Percentiles rank a stretch among this genome's conserved stretches.
Conservation (phyloP, 2,113 vertebrate species). For the Sturnira hondurensis region DNA sequence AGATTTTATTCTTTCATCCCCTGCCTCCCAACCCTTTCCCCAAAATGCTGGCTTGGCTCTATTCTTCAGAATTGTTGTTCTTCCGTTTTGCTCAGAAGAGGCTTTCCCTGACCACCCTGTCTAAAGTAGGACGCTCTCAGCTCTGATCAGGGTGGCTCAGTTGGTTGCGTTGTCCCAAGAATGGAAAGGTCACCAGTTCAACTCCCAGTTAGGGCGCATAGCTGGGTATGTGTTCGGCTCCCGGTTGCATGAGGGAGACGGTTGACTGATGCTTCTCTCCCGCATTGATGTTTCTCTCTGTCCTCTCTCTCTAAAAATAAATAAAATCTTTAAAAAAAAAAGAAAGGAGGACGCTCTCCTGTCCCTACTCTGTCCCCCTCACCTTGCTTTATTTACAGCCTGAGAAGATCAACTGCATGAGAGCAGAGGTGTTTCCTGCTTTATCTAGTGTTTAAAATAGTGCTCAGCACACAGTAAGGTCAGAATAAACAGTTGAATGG, state of each 20-base stretch:
- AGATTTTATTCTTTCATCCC: neutral
- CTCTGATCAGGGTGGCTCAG: too few species aligned
- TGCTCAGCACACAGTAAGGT: neutral
- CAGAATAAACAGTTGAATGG: neutral
- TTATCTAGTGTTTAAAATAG: neutral
- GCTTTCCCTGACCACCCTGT: neutral
- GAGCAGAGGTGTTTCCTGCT: neutral
- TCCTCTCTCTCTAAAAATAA: too few species aligned
- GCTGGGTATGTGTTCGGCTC: too few species aligned
- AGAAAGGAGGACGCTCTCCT: neutral
- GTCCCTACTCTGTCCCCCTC: neutral
- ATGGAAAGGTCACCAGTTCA: too few species aligned
- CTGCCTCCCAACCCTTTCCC: neutral
- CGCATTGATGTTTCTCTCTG: too few species aligned
- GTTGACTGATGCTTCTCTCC: too few species aligned
- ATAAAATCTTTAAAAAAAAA: too few species aligned
- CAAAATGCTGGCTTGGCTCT: neutral
- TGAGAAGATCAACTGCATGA: neutral
- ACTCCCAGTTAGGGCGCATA: too few species aligned
- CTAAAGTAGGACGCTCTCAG: neutral
- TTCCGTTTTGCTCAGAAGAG: neutral
- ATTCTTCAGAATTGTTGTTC: neutral
- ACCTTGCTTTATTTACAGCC: neutral
- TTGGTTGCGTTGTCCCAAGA: too few species aligned
- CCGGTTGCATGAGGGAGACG: too few species aligned